Conservation (phyloP, 2,113 vertebrate genomes). For the Penelope pileata region DNA sequence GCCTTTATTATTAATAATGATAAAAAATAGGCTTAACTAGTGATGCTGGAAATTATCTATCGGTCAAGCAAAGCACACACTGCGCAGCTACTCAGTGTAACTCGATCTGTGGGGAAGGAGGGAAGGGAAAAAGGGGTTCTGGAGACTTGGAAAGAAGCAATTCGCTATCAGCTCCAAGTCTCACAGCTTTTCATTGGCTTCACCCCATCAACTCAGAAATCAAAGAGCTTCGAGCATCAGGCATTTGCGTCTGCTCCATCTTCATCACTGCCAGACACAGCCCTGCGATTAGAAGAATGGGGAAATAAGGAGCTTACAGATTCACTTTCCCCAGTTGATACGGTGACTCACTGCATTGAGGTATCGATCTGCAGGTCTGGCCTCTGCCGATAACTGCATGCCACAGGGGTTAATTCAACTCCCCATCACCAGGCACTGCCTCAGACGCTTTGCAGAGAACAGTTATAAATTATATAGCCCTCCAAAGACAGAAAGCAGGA, state of each 20-base stretch:
- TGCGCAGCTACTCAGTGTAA: neutral
- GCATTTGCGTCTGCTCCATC: slow-evolving; percentile 63
- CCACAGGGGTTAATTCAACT: slow-evolving; percentile 68
- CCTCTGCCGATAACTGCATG: slow-evolving; percentile 55
- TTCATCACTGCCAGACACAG: slow-evolving; percentile 69
- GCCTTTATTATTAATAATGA: slow-evolving; percentile 58
- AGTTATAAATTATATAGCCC: slow-evolving; percentile 54
- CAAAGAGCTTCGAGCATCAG: slow-evolving; percentile 64
- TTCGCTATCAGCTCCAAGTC: neutral
- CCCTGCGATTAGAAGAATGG: slow-evolving; percentile 63
- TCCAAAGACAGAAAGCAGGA: slow-evolving; percentile 16
- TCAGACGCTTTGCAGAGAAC: slow-evolving; percentile 49
- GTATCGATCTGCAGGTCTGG: slow-evolving; percentile 61
- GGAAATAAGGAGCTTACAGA: slow-evolving; percentile 69
- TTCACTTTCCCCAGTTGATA: slow-evolving; percentile 42
- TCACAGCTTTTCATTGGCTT: slow-evolving; percentile 55
- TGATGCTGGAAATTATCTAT: slow-evolving; percentile 54
- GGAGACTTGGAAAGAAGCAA: slow-evolving; percentile 3
- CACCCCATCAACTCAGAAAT: slow-evolving; percentile 66
- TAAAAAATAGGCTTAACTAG: slow-evolving; percentile 60
- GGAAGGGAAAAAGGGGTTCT: neutral
- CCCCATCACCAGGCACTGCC: slow-evolving; percentile 34
- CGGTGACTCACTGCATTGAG: slow-evolving; percentile 19
- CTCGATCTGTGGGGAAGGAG: neutral
- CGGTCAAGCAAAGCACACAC: slow-evolving; percentile 35